Evolutionary conservation across 2,797 vertebrate species (phyloP).

Genomic region (Aplochiton taeniatus): DNA sequence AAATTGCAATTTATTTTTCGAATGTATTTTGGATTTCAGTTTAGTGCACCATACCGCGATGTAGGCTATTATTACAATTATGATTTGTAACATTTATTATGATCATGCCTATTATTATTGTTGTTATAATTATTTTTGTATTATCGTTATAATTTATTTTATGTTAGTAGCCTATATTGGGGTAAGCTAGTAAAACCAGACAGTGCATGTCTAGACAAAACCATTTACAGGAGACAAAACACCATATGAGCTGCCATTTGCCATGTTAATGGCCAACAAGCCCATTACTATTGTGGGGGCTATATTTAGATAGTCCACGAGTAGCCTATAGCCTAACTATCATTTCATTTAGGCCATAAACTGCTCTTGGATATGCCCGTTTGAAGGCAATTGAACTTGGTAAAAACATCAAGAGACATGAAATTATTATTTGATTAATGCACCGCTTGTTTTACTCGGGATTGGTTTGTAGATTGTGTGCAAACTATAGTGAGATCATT

Average conservation of each 20-base stretch:
- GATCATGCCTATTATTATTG: constrained; percentile 4
- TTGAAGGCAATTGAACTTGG: too few species aligned
- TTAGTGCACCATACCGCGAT: too few species aligned
- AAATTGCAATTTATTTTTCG: background rate
- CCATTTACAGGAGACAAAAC: constrained; percentile 29
- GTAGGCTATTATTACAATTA: constrained; percentile 9
- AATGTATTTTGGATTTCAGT: constrained; percentile 2
- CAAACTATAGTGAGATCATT: background rate
- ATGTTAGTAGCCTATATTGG: background rate
- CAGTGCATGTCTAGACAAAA: constrained; percentile 35
- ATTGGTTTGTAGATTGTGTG: background rate
- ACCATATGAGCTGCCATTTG: background rate
- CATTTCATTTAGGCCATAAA: too few species aligned
- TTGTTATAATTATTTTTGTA: background rate
- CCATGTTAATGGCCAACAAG: background rate
- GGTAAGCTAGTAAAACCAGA: background rate
- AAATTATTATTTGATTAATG: too few species aligned
- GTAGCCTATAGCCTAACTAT: too few species aligned
- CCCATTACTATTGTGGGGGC: too few species aligned
- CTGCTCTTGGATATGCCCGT: too few species aligned
- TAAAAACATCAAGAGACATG: too few species aligned
- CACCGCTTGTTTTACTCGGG: background rate
- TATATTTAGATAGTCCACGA: too few species aligned
- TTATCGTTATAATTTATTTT: constrained; percentile 10
- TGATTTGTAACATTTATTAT: background rate